Conservation (phyloP, 2,888 invertebrate genomes). For the Tryphoninae sp. region DNA sequence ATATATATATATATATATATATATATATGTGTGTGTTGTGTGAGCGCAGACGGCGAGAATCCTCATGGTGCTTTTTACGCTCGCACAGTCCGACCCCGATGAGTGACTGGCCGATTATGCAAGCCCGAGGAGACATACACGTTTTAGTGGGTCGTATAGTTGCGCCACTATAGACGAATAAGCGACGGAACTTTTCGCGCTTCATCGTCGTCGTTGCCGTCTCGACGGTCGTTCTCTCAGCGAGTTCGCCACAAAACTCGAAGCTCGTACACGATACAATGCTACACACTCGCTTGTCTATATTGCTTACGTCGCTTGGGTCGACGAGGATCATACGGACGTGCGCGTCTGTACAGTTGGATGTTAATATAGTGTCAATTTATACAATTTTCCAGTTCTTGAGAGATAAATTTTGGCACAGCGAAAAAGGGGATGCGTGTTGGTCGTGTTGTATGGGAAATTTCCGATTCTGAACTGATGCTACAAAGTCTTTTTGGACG, state of each 20-base stretch:
- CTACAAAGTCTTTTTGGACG: too few relatives aligned
- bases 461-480: too few relatives aligned
- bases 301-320: background rate
- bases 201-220: constrained; percentile 40
- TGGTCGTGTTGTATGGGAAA: too few relatives aligned
- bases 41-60: constrained; percentile 40
- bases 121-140: constrained; percentile 68
- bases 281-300: background rate
- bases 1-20: background rate
- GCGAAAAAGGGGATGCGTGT: too few relatives aligned
- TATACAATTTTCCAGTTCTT: too few relatives aligned
- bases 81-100: constrained; percentile 50
- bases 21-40: background rate
- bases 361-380: too few relatives aligned
- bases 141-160: constrained; percentile 80
- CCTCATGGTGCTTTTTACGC: constrained; percentile 52
- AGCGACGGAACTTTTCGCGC: constrained; percentile 51
- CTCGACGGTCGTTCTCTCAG: constrained; percentile 38
- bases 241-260: constrained; percentile 42
- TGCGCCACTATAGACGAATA: constrained; percentile 73
- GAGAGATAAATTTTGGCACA: too few relatives aligned
- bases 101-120: constrained; percentile 73
- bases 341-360: background rate
- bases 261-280: constrained; percentile 10
- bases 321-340: background rate